phyloP scores from a whole-genome alignment of 2,888 invertebrate species.

The Apeira syringaria region DNA sequence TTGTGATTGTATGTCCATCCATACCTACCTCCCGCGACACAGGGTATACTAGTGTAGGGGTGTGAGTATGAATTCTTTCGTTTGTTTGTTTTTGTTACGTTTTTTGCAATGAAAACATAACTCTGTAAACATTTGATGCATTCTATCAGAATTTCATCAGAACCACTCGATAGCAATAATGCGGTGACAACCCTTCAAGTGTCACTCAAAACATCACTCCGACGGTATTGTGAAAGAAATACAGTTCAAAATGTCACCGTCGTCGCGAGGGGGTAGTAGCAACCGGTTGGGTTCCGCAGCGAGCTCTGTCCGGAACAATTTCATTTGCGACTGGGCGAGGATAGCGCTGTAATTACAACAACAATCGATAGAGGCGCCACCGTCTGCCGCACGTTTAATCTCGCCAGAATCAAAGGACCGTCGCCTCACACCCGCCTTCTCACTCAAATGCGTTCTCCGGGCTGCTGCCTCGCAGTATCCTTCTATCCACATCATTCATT shows the following conservation, averaged over 20 bases:
- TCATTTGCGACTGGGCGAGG: slow-evolving; percentile 83
- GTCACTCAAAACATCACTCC: slow-evolving; percentile 13
- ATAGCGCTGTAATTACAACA: slow-evolving; percentile 83
- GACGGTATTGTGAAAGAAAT: slow-evolving; percentile 40
- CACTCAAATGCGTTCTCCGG: slow-evolving; percentile 52
- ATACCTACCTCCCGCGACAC: too few relatives aligned
- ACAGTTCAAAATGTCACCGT: slow-evolving; percentile 53
- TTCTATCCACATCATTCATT: slow-evolving; percentile 40
- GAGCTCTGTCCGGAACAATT: slow-evolving; percentile 81
- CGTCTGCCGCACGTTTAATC: slow-evolving; percentile 84
- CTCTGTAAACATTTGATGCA: slow-evolving; percentile 38
- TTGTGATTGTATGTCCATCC: too few relatives aligned
- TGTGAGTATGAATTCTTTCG: too few relatives aligned
- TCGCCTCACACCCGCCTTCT: slow-evolving; percentile 72
- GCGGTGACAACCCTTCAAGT: slow-evolving; percentile 31
- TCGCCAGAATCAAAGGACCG: slow-evolving; percentile 82
- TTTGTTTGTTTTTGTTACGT: too few relatives aligned
- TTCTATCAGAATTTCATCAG: slow-evolving; percentile 55
- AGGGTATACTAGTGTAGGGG: too few relatives aligned
- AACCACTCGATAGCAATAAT: slow-evolving; percentile 54
- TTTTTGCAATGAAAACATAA: slow-evolving; percentile 17
- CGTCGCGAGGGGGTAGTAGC: slow-evolving; percentile 54
- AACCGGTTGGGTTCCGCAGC: slow-evolving; percentile 73
- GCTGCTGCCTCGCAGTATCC: slow-evolving; percentile 1
- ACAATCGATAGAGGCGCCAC: slow-evolving; percentile 84